A percentile compares a stretch with the other conserved stretches of the same genome.
Conservation (phyloP, 2,113 vertebrate species). For the Lasiurus cinereus region DNA sequence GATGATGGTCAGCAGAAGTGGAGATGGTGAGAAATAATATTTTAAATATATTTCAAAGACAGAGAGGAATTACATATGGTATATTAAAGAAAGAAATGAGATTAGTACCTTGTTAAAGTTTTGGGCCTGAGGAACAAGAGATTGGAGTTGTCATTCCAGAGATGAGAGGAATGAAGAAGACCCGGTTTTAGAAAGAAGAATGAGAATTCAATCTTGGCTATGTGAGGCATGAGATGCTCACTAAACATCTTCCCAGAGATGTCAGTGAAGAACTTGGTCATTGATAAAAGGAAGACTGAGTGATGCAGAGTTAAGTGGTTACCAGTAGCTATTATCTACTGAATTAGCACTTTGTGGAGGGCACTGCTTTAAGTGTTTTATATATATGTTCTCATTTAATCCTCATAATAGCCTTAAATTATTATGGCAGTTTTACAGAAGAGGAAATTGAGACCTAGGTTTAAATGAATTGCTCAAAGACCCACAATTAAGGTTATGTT, state of each 20-base stretch:
- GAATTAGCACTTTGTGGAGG: background rate
- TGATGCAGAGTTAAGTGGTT: background rate
- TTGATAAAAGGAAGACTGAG: background rate
- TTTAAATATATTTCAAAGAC: background rate
- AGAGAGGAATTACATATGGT: background rate
- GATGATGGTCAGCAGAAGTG: background rate
- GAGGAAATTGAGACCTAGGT: background rate
- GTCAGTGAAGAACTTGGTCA: background rate
- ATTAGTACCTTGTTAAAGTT: background rate
- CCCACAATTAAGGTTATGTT: background rate
- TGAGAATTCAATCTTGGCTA: background rate
- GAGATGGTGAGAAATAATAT: background rate
- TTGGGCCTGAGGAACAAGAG: background rate
- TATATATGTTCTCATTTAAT: background rate
- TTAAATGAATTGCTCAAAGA: background rate
- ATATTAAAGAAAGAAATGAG: background rate
- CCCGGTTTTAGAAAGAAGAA: background rate
- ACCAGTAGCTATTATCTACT: background rate
- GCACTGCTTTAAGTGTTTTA: background rate
- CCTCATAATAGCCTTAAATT: background rate
- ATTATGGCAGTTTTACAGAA: background rate
- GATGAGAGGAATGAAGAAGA: background rate
- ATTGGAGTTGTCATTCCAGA: background rate
- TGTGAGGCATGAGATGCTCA: background rate
- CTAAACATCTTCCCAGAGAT: background rate